Evolutionary conservation across 2,797 vertebrate species (phyloP).

Genomic region (Masticophis lateralis): DNA sequence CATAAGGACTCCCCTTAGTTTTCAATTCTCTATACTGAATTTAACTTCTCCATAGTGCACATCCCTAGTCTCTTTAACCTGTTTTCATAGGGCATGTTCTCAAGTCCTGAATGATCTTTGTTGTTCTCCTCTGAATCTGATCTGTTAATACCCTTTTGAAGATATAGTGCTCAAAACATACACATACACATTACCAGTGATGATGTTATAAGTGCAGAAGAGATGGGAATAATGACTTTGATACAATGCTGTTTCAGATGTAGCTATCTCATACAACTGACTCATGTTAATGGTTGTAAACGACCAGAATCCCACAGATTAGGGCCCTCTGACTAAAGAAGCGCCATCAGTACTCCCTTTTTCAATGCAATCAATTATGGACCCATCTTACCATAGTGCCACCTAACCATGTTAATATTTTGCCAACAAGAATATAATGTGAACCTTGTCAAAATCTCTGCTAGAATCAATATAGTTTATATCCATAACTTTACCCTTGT

Average conservation of each 20-base stretch:
- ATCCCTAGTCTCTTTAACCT: neutral
- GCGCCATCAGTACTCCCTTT: neutral
- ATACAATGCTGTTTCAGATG: neutral
- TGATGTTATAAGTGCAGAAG: neutral
- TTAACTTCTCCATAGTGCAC: neutral
- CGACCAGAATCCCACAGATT: neutral
- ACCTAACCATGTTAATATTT: neutral
- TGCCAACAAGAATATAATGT: neutral
- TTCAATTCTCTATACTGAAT: neutral
- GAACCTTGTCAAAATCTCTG: neutral
- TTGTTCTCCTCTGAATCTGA: neutral
- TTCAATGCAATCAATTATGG: neutral
- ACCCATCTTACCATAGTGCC: neutral
- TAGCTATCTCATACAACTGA: neutral
- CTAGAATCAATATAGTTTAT: neutral
- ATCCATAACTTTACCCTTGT: neutral
- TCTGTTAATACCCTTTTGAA: neutral
- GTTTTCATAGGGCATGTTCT: neutral
- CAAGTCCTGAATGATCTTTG: neutral
- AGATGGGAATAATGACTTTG: neutral
- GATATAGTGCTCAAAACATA: neutral
- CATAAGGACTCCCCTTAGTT: neutral
- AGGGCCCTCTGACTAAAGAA: neutral
- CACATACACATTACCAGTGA: neutral
- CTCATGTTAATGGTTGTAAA: neutral